phyloP scores from a whole-genome alignment of 2,888 invertebrate species.

The Brachypalpus laphriformis region DNA sequence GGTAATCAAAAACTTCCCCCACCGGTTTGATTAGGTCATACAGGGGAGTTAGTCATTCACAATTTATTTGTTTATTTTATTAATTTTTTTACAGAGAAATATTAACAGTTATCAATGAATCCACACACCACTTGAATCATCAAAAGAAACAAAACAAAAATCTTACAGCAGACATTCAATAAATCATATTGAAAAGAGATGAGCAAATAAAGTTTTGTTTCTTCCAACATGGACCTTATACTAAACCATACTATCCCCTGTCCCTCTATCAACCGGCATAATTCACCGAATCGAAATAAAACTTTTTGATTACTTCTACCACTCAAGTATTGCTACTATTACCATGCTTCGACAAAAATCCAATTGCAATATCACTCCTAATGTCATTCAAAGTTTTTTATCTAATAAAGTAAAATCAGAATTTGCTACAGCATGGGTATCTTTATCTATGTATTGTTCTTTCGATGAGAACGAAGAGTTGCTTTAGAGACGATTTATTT shows the following conservation, averaged over 20 bases:
- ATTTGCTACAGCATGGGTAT: constrained; percentile 1
- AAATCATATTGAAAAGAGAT: constrained; percentile 6
- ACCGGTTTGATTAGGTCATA: constrained; percentile 43
- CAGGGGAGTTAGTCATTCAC: constrained; percentile 21
- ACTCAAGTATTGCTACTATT: constrained; percentile 24
- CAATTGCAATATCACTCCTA: constrained; percentile 52
- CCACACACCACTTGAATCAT: constrained; percentile 20
- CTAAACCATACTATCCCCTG: not conserved
- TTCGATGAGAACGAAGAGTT: constrained; percentile 4
- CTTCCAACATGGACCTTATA: not conserved
- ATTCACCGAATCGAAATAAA: constrained; percentile 43
- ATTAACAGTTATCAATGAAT: constrained; percentile 16
- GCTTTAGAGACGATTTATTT: constrained; percentile 28
- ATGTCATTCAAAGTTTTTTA: constrained; percentile 57
- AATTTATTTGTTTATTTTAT: not conserved
- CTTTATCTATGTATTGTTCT: not conserved
- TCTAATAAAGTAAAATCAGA: constrained; percentile 48
- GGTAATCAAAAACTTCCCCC: constrained; percentile 12
- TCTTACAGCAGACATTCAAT: not conserved
- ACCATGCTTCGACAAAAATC: constrained; percentile 27
- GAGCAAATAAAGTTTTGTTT: constrained; percentile 8
- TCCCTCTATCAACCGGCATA: not conserved
- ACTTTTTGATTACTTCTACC: constrained; percentile 58
- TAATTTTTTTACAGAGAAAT: not conserved
- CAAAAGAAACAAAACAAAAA: not conserved